Percentiles rank a stretch among this genome's conserved stretches.
Evolutionary conservation across 2,888 invertebrate species (phyloP).

Genomic region (Parnassius orleans): DNA sequence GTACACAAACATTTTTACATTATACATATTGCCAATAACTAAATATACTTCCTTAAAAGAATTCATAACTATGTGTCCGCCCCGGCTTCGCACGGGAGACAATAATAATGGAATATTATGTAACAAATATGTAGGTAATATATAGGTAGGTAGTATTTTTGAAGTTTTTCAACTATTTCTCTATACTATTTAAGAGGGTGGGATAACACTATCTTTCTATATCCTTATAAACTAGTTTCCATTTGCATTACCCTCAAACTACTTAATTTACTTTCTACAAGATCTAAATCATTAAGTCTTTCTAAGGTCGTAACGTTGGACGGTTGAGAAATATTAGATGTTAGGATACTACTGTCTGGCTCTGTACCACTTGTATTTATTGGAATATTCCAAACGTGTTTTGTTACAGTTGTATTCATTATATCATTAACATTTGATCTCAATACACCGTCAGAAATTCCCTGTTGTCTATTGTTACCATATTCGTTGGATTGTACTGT

Average conservation of each 20-base stretch:
- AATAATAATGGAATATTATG: too few species aligned
- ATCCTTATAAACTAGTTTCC: constrained; percentile 59
- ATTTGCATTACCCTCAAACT: constrained; percentile 55
- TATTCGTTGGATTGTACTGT: not conserved
- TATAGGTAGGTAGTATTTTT: too few species aligned
- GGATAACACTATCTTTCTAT: too few species aligned
- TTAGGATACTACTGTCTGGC: constrained; percentile 38
- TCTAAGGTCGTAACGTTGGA: constrained; percentile 67
- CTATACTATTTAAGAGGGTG: too few species aligned
- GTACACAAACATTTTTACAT: too few species aligned
- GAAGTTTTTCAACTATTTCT: too few species aligned
- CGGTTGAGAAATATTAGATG: constrained; percentile 47
- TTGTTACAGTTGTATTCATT: constrained; percentile 39
- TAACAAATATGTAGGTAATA: too few species aligned
- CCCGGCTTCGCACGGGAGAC: too few species aligned
- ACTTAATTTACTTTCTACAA: constrained; percentile 63
- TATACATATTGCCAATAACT: too few species aligned
- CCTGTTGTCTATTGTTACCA: constrained; percentile 13
- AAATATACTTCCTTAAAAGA: too few species aligned
- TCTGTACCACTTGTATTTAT: constrained; percentile 42
- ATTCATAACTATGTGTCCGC: too few species aligned
- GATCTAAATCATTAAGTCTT: constrained; percentile 67
- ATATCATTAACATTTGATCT: not conserved
- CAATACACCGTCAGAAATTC: constrained; percentile 36
- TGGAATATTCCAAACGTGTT: constrained; percentile 54